Evolutionary conservation across 2,888 invertebrate genomes (phyloP).

Genomic region (Drosophila suboccidentalis): DNA sequence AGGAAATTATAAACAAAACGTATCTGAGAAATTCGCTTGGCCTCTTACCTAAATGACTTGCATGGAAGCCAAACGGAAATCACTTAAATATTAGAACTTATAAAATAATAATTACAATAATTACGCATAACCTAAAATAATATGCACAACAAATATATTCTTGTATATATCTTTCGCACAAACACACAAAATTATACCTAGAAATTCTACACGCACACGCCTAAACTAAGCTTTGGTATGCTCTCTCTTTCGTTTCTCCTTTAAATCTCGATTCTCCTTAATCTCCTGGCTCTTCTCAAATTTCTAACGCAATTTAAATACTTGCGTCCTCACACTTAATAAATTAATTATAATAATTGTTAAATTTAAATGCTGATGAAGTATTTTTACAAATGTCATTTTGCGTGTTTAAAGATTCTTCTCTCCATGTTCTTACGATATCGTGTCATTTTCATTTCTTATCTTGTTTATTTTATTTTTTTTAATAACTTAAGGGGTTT

Average conservation of each 20-base stretch:
- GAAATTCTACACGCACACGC: constrained; percentile 57
- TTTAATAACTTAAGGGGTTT: constrained; percentile 51
- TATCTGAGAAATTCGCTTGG: constrained; percentile 26
- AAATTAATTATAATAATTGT: constrained; percentile 70
- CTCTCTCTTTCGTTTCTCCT: constrained; percentile 36
- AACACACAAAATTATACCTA: constrained; percentile 43
- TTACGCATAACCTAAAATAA: constrained; percentile 33
- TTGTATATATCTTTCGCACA: constrained; percentile 8
- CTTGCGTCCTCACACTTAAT: constrained; percentile 45
- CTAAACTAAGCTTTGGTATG: constrained; percentile 79
- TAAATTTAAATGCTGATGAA: constrained; percentile 82
- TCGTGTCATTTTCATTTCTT: constrained; percentile 36
- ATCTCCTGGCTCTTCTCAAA: background rate
- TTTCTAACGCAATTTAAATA: constrained; percentile 13
- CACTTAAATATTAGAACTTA: constrained; percentile 24
- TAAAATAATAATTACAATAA: constrained; percentile 42
- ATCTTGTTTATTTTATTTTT: constrained; percentile 20
- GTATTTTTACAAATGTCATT: constrained; percentile 82
- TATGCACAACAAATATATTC: constrained; percentile 58
- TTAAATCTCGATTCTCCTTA: constrained; percentile 29
- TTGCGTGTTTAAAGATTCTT: constrained; percentile 58
- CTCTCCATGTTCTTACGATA: constrained; percentile 48
- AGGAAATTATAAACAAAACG: constrained; percentile 12
- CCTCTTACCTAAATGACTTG: constrained; percentile 58
- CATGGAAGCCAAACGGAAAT: constrained; percentile 24